These are phyloP conservation scores for Temnothorax curvispinosus DNA, from an alignment of 1,140 invertebrate genomes.

Conservation along the genomic window DNA sequence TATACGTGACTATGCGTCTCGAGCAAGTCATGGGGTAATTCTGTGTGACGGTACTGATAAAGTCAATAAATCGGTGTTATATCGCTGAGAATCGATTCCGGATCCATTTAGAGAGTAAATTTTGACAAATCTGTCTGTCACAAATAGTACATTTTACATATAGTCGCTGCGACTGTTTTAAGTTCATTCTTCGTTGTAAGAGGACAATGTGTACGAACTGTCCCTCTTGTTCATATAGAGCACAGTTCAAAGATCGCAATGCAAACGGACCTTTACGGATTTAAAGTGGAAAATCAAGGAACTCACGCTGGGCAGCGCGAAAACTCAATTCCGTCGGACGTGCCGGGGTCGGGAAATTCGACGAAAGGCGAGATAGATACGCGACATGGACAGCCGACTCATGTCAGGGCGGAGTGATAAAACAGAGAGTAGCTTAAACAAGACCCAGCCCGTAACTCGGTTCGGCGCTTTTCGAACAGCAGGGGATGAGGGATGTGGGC, in stretches of 20 bases:
- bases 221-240: not conserved
- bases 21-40: not conserved
- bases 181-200: not conserved
- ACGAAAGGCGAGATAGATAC: slow-evolving; percentile 41
- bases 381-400: slow-evolving; percentile 28
- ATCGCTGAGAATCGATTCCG: not conserved
- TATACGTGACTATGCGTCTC: not conserved
- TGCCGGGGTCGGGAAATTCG: slow-evolving; percentile 34
- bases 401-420: slow-evolving; percentile 52
- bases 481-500: slow-evolving; percentile 39
- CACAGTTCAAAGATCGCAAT: slow-evolving; percentile 3
- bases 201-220: not conserved
- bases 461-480: slow-evolving; percentile 42
- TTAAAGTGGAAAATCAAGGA: slow-evolving; percentile 38
- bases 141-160: not conserved
- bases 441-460: slow-evolving; percentile 44
- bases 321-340: slow-evolving; percentile 37
- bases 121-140: not conserved
- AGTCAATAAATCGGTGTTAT: slow-evolving; percentile 17
- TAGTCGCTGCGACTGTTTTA: not conserved
- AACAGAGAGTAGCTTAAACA: slow-evolving; percentile 59
- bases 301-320: not conserved
- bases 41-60: not conserved
- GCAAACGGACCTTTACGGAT: not conserved
- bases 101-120: not conserved